These are phyloP conservation scores for Eupithecia insigniata DNA, from an alignment of 2,888 invertebrate genomes.

Conservation along the genomic window DNA sequence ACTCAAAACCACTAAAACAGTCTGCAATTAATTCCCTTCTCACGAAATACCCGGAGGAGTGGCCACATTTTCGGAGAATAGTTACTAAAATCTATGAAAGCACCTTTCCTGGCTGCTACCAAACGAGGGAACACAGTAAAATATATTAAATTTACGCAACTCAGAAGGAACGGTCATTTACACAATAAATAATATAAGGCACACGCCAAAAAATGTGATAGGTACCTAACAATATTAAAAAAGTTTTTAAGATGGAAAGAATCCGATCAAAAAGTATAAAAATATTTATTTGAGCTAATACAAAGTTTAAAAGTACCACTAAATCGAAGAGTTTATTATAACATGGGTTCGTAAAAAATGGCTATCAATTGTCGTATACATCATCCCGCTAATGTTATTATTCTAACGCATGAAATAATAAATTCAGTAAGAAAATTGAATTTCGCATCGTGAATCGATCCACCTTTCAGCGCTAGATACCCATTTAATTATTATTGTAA, in stretches of 20 bases:
- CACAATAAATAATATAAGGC: no score
- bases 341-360: no score
- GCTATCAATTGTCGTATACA: neutral
- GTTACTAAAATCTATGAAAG: slow-evolving; percentile 42
- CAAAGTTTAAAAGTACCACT: no score
- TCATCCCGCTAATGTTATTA: neutral
- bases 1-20: slow-evolving; percentile 22
- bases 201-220: no score
- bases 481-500: no score
- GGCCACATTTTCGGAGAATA: slow-evolving; percentile 34
- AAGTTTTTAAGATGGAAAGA: no score
- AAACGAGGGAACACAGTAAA: neutral
- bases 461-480: neutral
- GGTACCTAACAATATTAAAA: no score
- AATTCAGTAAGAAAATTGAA: neutral
- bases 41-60: slow-evolving; percentile 39
- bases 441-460: neutral
- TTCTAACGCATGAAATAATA: neutral
- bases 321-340: no score
- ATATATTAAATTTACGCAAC: neutral
- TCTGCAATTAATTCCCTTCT: slow-evolving; percentile 38
- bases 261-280: no score
- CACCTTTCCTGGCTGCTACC: slow-evolving; percentile 25
- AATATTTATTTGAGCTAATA: no score
- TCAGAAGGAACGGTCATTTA: neutral